These are phyloP conservation scores for Acinonyx jubatus DNA, from an alignment of 2,113 vertebrate genomes.

Conservation along the genomic window DNA sequence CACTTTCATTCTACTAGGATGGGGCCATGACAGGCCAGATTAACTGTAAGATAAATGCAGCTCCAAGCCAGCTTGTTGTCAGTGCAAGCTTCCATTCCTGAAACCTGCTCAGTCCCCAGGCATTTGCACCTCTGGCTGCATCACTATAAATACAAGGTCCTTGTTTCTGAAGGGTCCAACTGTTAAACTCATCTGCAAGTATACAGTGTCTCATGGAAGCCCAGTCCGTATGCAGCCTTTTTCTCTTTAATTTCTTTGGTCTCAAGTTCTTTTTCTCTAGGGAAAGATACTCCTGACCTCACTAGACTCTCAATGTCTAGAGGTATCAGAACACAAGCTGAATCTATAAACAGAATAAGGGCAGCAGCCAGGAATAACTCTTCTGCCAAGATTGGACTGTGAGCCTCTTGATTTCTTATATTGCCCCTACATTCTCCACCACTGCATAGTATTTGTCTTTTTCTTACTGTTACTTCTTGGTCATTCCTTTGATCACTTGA, in stretches of 20 bases:
- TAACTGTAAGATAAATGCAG: conserved; percentile 64
- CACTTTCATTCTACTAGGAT: conserved; percentile 54
- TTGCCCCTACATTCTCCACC: too few species aligned
- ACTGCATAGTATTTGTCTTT: neutral
- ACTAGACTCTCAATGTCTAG: conserved; percentile 44
- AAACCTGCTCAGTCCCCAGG: conserved; percentile 59
- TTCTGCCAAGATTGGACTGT: neutral
- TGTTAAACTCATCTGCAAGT: conserved; percentile 82
- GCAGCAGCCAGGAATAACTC: neutral
- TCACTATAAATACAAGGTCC: conserved; percentile 70
- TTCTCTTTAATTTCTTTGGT: conserved; percentile 66
- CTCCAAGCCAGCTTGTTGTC: conserved; percentile 63
- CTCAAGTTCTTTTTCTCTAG: conserved; percentile 55
- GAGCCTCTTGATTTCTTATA: neutral
- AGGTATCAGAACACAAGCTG: conserved; percentile 11
- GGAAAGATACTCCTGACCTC: conserved; percentile 56
- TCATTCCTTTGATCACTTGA: neutral
- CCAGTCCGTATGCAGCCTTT: conserved; percentile 27
- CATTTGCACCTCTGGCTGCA: conserved; percentile 61
- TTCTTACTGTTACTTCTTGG: neutral
- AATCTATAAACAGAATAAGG: conserved; percentile 47
- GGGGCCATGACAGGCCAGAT: conserved; percentile 40
- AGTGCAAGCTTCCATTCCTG: conserved; percentile 51
- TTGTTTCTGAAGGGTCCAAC: neutral
- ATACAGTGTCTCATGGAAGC: fast-evolving